Evolutionary conservation across 2,888 invertebrate species (phyloP).

Genomic region (Encarsia formosa): DNA sequence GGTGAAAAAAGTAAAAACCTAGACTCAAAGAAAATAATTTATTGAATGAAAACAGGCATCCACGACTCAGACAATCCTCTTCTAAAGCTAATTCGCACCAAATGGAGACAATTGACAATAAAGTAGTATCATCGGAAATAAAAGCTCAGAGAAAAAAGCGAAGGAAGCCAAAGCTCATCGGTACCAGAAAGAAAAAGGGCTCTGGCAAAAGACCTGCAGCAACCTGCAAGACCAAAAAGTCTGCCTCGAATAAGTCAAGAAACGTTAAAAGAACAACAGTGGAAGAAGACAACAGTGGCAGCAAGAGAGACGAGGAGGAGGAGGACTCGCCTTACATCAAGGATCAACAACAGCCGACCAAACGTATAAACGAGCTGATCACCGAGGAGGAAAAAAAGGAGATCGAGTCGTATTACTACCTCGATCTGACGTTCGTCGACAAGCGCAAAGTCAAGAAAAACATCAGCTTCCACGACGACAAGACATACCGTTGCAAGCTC

Average conservation of each 20-base stretch:
- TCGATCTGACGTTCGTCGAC: slow-evolving; percentile 10
- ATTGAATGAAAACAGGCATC: slow-evolving; percentile 20
- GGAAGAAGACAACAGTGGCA: no score
- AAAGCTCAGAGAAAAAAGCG: no score
- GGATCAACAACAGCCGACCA: not conserved
- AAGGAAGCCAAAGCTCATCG: no score
- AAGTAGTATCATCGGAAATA: no score
- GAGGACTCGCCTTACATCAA: not conserved
- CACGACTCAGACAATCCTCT: no score
- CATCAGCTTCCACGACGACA: slow-evolving; percentile 1
- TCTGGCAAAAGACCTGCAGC: no score
- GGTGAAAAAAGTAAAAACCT: slow-evolving; percentile 2
- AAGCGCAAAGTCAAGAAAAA: slow-evolving; percentile 12
- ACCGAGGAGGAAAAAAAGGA: slow-evolving; percentile 12
- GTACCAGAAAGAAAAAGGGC: no score
- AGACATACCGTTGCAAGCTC: slow-evolving; percentile 9
- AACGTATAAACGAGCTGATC: slow-evolving; percentile 13
- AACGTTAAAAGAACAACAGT: no score
- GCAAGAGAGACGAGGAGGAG: not conserved
- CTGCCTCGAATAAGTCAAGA: no score
- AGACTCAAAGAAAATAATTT: slow-evolving; percentile 15
- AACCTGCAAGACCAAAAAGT: no score
- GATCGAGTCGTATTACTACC: slow-evolving; percentile 17
- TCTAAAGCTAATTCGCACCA: not conserved
- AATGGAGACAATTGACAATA: no score